Conservation (phyloP, 2,797 vertebrate species). For the Austrolebias charrua region DNA sequence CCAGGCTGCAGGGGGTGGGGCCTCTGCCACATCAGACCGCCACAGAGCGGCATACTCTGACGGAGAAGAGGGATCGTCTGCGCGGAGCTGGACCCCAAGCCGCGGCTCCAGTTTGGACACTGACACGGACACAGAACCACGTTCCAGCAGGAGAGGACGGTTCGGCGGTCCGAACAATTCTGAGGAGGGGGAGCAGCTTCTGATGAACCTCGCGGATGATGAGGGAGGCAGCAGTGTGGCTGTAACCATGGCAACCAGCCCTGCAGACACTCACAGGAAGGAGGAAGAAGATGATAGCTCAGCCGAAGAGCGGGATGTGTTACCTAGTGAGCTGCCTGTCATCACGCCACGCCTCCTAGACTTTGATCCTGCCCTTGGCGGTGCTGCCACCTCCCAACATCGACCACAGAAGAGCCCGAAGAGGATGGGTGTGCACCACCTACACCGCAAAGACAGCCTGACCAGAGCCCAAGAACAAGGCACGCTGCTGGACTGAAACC, state of each 20-base stretch:
- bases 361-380: slow-evolving; percentile 57
- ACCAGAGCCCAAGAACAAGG: slow-evolving; percentile 96
- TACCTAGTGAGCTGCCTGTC: slow-evolving; percentile 75
- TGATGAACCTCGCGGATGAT: slow-evolving; percentile 71
- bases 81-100: slow-evolving; percentile 85
- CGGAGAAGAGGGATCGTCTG: slow-evolving; percentile 83
- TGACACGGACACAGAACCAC: slow-evolving; percentile 81
- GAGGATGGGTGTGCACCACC: slow-evolving; percentile 96
- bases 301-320: slow-evolving; percentile 82
- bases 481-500: slow-evolving; percentile 88
- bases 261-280: slow-evolving; percentile 40
- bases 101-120: slow-evolving; percentile 86
- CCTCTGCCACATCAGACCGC: slow-evolving; percentile 19
- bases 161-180: slow-evolving; percentile 77
- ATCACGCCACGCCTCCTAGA: slow-evolving; percentile 72
- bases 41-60: slow-evolving; percentile 79
- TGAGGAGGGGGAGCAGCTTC: slow-evolving; percentile 79
- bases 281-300: slow-evolving; percentile 81
- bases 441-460: slow-evolving; percentile 96
- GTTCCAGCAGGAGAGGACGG: slow-evolving; percentile 65
- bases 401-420: slow-evolving; percentile 92
- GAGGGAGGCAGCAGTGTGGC: slow-evolving; percentile 65
- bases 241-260: slow-evolving; percentile 53
- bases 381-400: slow-evolving; percentile 10
- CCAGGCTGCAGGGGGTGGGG: slow-evolving; percentile 22